phyloP scores from a whole-genome alignment of 92 coral and sea anemone genomes.

The Chrysogorgia sp. region DNA sequence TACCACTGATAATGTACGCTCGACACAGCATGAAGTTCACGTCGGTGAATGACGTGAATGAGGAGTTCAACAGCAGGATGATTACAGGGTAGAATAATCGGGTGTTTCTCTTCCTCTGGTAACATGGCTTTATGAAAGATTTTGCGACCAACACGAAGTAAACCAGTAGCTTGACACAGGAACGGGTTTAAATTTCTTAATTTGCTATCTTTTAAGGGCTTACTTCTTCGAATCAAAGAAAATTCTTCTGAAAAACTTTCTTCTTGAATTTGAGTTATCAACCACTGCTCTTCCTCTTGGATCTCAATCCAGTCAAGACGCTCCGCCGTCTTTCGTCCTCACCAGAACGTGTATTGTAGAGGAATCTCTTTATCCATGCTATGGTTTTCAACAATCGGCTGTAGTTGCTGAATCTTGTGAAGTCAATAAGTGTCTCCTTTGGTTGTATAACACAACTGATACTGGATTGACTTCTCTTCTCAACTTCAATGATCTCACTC shows the following conservation, averaged over 20 bases:
- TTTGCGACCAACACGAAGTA: slow-evolving; percentile 46
- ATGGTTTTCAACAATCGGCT: too few species aligned
- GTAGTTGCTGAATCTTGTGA: too few species aligned
- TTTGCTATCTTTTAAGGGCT: too few species aligned
- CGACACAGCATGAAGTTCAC: slow-evolving; percentile 36
- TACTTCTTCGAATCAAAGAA: background rate
- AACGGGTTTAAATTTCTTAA: too few species aligned
- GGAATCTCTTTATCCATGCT: too few species aligned
- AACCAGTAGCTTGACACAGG: too few species aligned
- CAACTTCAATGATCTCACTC: slow-evolving; percentile 14
- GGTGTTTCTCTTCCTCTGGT: slow-evolving; percentile 44
- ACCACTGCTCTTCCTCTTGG: background rate
- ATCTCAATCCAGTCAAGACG: too few species aligned
- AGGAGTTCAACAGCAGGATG: slow-evolving; percentile 38
- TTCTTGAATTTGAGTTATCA: background rate
- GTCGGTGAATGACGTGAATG: too few species aligned
- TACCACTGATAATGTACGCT: slow-evolving; percentile 25
- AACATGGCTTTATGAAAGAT: slow-evolving; percentile 32
- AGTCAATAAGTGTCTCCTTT: too few species aligned
- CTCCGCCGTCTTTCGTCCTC: too few species aligned
- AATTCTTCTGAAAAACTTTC: slow-evolving; percentile 3
- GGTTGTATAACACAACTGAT: slow-evolving; percentile 50
- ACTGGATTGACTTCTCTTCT: slow-evolving; percentile 38
- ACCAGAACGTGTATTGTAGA: too few species aligned
- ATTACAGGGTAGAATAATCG: slow-evolving; percentile 29